Evolutionary conservation across 2,888 invertebrate genomes (phyloP).

Genomic region (Apodemia duryi): DNA sequence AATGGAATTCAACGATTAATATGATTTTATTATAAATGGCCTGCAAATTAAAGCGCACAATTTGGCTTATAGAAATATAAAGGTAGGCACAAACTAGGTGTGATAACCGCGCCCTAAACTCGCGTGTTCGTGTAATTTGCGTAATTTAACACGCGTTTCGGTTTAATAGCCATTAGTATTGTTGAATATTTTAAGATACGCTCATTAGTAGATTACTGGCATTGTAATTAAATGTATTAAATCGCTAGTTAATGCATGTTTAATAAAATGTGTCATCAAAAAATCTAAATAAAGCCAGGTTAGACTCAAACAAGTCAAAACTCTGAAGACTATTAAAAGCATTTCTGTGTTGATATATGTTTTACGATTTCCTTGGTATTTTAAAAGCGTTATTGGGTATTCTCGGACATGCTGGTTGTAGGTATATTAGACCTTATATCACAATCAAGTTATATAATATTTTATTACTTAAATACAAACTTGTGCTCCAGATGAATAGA

Average conservation of each 20-base stretch:
- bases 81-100: constrained; percentile 12
- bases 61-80: constrained; percentile 8
- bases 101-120: constrained; percentile 7
- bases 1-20: constrained; percentile 2
- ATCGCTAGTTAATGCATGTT: neutral
- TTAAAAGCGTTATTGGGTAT: too few species aligned
- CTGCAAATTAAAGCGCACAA: neutral
- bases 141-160: constrained; percentile 1
- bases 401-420: too few species aligned
- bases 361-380: too few species aligned
- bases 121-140: neutral
- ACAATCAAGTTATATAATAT: too few species aligned
- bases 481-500: too few species aligned
- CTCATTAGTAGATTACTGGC: neutral
- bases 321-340: too few species aligned
- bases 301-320: too few species aligned
- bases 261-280: too few species aligned
- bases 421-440: too few species aligned
- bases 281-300: too few species aligned
- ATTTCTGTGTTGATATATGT: too few species aligned
- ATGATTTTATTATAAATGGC: constrained; percentile 6
- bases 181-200: neutral
- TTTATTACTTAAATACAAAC: too few species aligned
- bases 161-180: constrained; percentile 9
- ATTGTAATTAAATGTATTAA: neutral